Percentiles rank a stretch among this genome's conserved stretches.
These are phyloP conservation scores for Sapayoa aenigma DNA, from an alignment of 2,113 vertebrate genomes.

Conservation along the genomic window DNA sequence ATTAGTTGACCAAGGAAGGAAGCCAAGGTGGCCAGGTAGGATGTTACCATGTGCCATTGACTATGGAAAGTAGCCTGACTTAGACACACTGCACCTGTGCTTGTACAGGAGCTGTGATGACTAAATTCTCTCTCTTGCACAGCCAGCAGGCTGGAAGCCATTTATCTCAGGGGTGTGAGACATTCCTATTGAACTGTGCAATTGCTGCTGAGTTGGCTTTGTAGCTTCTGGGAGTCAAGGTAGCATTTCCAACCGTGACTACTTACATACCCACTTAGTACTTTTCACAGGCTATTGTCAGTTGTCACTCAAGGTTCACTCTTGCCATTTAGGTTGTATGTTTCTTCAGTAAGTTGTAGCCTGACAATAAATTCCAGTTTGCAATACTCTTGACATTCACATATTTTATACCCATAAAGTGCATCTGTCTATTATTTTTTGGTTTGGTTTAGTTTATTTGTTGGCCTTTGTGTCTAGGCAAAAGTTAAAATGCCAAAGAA, in stretches of 20 bases:
- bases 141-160: neutral
- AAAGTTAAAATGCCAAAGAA: neutral
- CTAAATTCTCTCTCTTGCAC: neutral
- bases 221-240: neutral
- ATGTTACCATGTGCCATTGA: neutral
- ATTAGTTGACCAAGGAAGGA: neutral
- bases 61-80: neutral
- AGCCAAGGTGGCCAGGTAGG: neutral
- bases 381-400: neutral
- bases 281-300: neutral
- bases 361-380: neutral
- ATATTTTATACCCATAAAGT: neutral
- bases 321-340: neutral
- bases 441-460: neutral
- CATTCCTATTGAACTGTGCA: neutral
- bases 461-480: neutral
- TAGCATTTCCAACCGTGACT: accelerated
- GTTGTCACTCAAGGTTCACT: neutral
- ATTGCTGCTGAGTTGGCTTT: neutral
- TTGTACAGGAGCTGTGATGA: neutral
- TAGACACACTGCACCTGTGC: accelerated
- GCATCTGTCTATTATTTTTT: neutral
- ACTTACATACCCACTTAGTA: neutral
- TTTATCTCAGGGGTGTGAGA: neutral
- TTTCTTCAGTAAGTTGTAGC: neutral